These are phyloP conservation scores for Reticulitermes lucifugus DNA, from an alignment of 2,888 invertebrate genomes.

Conservation along the genomic window DNA sequence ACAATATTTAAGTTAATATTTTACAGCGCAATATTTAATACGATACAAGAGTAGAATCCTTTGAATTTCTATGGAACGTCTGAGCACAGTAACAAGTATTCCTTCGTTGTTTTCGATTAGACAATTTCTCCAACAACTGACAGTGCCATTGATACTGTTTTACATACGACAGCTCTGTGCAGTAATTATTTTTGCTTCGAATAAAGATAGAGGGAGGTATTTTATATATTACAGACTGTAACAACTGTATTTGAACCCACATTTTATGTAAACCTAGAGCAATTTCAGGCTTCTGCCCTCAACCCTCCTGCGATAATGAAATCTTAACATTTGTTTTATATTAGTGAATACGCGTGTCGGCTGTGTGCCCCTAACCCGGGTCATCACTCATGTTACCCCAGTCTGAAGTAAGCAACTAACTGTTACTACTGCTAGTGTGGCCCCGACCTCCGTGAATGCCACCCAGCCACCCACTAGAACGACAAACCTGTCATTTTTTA, in stretches of 20 bases:
- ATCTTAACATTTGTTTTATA: constrained; percentile 43
- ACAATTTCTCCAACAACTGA: neutral
- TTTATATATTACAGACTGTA: constrained; percentile 37
- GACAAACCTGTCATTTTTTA: constrained; percentile 40
- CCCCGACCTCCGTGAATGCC: neutral
- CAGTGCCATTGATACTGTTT: neutral
- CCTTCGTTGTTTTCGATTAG: too few species aligned
- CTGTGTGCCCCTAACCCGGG: constrained; percentile 8
- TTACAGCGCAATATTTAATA: too few species aligned
- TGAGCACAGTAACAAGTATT: too few species aligned
- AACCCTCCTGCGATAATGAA: constrained; percentile 29
- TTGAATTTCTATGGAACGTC: too few species aligned
- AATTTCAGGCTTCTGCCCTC: neutral
- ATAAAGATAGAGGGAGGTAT: constrained; percentile 29
- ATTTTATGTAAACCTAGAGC: constrained; percentile 29
- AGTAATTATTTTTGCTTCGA: constrained; percentile 32
- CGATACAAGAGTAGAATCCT: too few species aligned
- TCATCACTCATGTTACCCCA: constrained; percentile 33
- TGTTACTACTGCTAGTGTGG: neutral
- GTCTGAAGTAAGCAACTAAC: constrained; percentile 28
- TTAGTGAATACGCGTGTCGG: constrained; percentile 17
- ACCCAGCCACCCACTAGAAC: constrained; percentile 10
- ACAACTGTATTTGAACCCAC: constrained; percentile 29
- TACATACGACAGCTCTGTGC: neutral
- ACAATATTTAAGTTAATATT: too few species aligned